Evolutionary conservation across 2,797 vertebrate species (phyloP).

Genomic region (Characodon lateralis): DNA sequence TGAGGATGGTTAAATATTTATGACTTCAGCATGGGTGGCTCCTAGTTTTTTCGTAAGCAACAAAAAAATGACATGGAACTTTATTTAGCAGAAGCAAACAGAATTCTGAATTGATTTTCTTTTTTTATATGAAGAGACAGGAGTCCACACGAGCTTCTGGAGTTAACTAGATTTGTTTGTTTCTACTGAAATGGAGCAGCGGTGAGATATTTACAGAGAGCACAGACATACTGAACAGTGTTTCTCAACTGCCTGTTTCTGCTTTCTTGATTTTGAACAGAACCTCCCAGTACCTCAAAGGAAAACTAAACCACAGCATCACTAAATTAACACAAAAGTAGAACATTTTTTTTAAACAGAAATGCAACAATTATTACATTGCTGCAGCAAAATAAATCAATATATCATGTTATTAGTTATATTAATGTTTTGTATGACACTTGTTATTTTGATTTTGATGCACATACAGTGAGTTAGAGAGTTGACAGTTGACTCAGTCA

Average conservation of each 20-base stretch:
- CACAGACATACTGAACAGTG: constrained; percentile 1
- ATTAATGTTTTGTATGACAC: not conserved
- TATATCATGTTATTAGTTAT: not conserved
- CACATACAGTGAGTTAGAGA: not conserved
- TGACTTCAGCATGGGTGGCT: constrained; percentile 65
- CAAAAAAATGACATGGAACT: constrained; percentile 75
- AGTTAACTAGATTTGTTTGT: constrained; percentile 70
- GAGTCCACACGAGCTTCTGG: constrained; percentile 52
- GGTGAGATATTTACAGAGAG: constrained; percentile 54
- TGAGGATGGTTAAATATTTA: constrained; percentile 73
- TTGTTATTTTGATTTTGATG: not conserved
- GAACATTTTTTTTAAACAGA: not conserved
- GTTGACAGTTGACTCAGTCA: not conserved
- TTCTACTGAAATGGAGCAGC: constrained; percentile 57
- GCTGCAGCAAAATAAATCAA: not conserved
- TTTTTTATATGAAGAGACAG: constrained; percentile 20
- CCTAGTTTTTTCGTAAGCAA: constrained; percentile 49
- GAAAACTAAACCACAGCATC: not conserved
- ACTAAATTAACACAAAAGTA: not conserved
- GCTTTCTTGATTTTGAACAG: not conserved
- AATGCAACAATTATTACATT: not conserved
- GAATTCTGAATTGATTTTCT: constrained; percentile 69
- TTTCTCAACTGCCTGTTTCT: not conserved
- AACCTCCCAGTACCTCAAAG: not conserved
- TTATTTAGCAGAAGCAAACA: constrained; percentile 73